Conservation (phyloP, 2,797 vertebrate genomes). For the Manis crassicaudata region DNA sequence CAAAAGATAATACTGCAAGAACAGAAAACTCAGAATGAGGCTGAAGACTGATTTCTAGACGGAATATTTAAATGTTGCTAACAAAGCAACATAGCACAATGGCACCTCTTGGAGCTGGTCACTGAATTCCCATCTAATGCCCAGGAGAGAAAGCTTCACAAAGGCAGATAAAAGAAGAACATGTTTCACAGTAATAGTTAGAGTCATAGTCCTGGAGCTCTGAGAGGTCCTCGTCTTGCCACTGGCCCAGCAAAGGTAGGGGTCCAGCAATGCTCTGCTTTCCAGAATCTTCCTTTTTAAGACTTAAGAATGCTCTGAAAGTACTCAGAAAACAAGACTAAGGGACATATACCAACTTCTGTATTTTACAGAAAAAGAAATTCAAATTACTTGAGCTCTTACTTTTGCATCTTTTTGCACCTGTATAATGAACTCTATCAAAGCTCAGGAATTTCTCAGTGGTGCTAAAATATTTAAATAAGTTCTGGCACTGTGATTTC, state of each 20-base stretch:
- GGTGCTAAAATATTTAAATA: not conserved
- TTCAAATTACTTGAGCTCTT: not conserved
- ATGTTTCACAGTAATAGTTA: not conserved
- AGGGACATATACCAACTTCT: not conserved
- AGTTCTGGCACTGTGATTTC: not conserved
- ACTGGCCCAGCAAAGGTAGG: not conserved
- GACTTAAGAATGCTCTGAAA: not conserved
- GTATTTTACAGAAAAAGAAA: not conserved
- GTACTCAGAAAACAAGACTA: not conserved
- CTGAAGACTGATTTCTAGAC: not conserved
- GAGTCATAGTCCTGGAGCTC: not conserved
- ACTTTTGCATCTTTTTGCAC: not conserved
- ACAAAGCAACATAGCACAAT: not conserved
- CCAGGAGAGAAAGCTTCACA: not conserved
- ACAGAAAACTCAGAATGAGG: not conserved
- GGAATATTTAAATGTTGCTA: not conserved
- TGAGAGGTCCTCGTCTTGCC: not conserved
- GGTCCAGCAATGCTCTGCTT: not conserved
- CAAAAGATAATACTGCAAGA: conserved; percentile 5
- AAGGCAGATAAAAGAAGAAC: not conserved
- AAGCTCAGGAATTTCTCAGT: not conserved
- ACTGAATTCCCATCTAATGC: not conserved
- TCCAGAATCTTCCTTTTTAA: conserved; percentile 22
- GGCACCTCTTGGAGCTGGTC: not conserved
- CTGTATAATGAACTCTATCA: not conserved